Base-by-base conservation (phyloP, 2,113 vertebrate species). In the Cololabis saira region DNA sequence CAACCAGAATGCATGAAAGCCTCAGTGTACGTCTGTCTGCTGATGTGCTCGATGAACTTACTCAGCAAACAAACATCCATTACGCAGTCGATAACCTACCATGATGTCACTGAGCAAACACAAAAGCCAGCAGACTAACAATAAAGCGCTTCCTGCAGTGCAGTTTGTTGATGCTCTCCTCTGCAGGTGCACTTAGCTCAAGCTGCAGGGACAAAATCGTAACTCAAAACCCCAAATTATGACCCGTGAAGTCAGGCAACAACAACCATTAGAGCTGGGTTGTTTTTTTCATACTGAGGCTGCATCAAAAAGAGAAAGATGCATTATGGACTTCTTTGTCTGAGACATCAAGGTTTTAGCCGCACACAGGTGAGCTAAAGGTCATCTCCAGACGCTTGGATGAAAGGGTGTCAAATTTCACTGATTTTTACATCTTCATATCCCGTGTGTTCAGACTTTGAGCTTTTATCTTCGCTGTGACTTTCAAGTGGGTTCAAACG, bases 41-140 rank as follows among this genome's bases (percentile, higher is more conserved):
- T 68, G 71, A 56, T 10, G 3, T 40, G 24, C 47, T 19, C 12
- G 30, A 5, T 64, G 19, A 77, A 59, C 83, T 75, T 58, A 50
- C 60, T 74, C 21, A 12, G 37, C 66, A 74, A 82, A 88, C 78
- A 88, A 61, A 53, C 50, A 54, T 70, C 78, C 49, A 74, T 83
- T 73, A 71, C 55, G 71, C 66, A 69, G 56, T 18, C 12, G 9
- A 78, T 76, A 71, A 71, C 60, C 60, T 5, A 5, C 21, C 60
- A 43, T 86, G 83, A 87, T 41, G 79, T 90, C 72, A 84, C 61
- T 24, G 49, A 69, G 66, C 61, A 73, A 81, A 86, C 80, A 82
- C 69, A 71, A 54, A 71, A 69, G 67, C 44, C 45, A 57, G 59
- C 40, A 0, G 33, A 48, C 45, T 70, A 64, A 81, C 54, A 71